Base-by-base conservation (phyloP, 2,888 invertebrate species). In the Griposia aprilina region DNA sequence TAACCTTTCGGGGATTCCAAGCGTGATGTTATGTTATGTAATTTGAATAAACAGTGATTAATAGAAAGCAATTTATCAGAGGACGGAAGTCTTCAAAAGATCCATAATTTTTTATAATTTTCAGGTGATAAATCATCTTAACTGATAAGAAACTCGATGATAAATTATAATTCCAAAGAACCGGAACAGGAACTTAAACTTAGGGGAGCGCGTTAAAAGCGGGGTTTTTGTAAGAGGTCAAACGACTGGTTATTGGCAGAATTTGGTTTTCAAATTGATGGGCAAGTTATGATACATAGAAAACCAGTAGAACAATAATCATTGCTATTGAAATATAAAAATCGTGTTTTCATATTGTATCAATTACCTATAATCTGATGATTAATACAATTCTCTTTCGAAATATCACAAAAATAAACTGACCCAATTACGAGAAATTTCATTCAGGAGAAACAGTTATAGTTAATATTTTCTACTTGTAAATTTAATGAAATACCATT, bases 111-210 rank as follows among this genome's bases (percentile, higher is more conserved):
- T 17, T 70, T 7, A 10, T 45, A 50, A 26, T 41, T 63, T 59
- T 8, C 41, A 79, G 11, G 45, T 63, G 15, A 84, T 84, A 36
- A 72, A 68, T 72, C 67, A 80, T 68, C n/a, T 26, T 6, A 52
- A 52, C 17, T 81, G n/a, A 81, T 50, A 48, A 68, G 36, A 62
- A 67, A 67, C 15, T 45, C 23, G 36, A 85, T 72, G 62, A 63
- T 85, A 63, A 85, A 85, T 81, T 45, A 45, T 36, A 30, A 63
- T 36, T 10, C 15, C 4, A 57, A 41, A 50, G 30, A 62, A n/a
- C 15, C 8, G 11, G 52, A 52, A n/a, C 15, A 6, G 8, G 52
- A 52, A 62, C 30, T 62, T 68, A 41, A 52, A 59, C 48, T 50
- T 70, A 15, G 23, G 55, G 57, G 50, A 41, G 59, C 36, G n/a